Conservation (phyloP, 1,140 invertebrate species). For the Brachionus sp. region DNA sequence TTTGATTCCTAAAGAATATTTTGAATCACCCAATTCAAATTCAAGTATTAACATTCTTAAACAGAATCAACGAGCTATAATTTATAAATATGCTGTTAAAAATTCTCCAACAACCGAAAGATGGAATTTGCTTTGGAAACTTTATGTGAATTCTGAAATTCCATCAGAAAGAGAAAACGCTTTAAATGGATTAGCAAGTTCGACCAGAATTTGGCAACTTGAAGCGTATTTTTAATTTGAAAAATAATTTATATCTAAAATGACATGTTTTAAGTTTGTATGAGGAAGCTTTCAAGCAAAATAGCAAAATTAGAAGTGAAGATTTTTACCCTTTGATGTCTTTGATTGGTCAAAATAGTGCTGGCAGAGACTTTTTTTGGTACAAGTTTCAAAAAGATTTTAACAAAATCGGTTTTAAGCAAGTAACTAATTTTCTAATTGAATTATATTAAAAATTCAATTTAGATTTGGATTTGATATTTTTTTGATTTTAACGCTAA, state of each 20-base stretch:
- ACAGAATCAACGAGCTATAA: neutral
- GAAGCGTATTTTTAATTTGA: neutral
- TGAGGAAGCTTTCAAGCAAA: slow-evolving; percentile 10
- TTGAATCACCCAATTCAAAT: neutral
- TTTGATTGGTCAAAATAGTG: neutral
- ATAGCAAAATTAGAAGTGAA: slow-evolving; percentile 11
- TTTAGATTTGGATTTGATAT: slow-evolving; percentile 27
- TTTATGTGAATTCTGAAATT: neutral
- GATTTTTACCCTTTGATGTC: slow-evolving; percentile 24
- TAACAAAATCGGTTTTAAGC: neutral
- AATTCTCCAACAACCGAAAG: neutral
- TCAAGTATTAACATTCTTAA: neutral
- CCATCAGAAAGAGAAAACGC: slow-evolving; percentile 24
- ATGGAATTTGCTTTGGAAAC: neutral
- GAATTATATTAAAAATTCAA: neutral
- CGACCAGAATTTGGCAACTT: slow-evolving; percentile 11
- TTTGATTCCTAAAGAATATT: neutral
- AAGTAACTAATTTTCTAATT: neutral
- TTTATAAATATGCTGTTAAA: slow-evolving; percentile 18
- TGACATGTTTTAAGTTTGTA: neutral
- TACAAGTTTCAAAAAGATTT: slow-evolving; percentile 1
- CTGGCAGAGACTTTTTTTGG: slow-evolving; percentile 39
- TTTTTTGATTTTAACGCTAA: slow-evolving; percentile 11
- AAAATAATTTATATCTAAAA: neutral
- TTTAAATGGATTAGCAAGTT: slow-evolving; percentile 25